Evolutionary conservation across 1,140 invertebrate species (phyloP), one percentile per base, ranked within the genome.

Genomic region (Heliconius hermathena): DNA sequence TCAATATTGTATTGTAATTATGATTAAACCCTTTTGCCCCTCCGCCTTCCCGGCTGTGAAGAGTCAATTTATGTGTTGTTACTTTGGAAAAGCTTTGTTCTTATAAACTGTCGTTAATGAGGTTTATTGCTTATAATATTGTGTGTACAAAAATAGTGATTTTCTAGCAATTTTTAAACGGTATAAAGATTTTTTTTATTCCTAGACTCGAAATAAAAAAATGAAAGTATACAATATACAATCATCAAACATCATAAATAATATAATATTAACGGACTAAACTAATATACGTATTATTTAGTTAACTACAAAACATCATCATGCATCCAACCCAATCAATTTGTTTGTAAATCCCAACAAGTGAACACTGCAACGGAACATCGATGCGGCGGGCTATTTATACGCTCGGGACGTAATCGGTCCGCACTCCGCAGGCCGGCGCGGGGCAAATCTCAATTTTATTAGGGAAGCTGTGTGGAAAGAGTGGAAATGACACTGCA

Each of bases 401-500:
- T 82, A 79, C 78, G 57, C 75, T 71, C 79, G 74, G 77, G 82
- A 82, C 78, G 82, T 83, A 83, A 87, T 83, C 79, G 78, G 73
- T 80, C 54, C 84, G 74, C 77, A 29, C 49, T 52, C 49, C 49
- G 49, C 49, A 6, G 18, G 60, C 60, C 81, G 80, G 60, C 60
- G 81, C 80, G 84, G 82, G 86, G 82, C 88, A 89, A 91, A 92
- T 91, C 90, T 89, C 89, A 89, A 92, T 93, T 92, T 92, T 93
- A 92, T 93, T 91, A 88, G 88, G 87, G 90, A 91, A 91, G 89
- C 88, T 87, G 91, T 86, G 89, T 90, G 88, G 89, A 89, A 89
- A 88, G 86, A 90, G 90, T 92, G 90, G 91, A 90, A 93, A 91
- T 92, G 90, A 93, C 92, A 93, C 88, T 94, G 92, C 91, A 94